phyloP scores from a whole-genome alignment of 1,140 invertebrate species.

The Drosophila equinoxialis region DNA sequence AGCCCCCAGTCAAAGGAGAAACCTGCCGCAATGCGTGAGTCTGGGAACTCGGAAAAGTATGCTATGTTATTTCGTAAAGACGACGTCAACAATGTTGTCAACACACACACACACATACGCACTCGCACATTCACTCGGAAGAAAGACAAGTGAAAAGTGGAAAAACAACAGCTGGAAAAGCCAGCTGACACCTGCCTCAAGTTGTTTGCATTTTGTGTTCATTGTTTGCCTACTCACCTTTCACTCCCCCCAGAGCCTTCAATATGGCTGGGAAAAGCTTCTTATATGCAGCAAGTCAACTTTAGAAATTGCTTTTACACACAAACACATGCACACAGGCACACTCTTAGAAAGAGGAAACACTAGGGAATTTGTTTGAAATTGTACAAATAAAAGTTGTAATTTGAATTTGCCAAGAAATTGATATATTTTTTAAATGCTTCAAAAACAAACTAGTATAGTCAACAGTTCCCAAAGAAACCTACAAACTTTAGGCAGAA shows the following conservation, averaged over 20 bases:
- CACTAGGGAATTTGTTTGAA: background rate
- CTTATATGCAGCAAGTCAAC: background rate
- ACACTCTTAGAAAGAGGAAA: background rate
- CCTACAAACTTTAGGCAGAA: background rate
- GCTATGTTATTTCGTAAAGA: slow-evolving; percentile 43
- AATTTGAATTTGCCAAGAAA: slow-evolving; percentile 5
- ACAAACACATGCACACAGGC: background rate
- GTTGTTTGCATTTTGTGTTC: slow-evolving; percentile 62
- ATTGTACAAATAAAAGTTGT: slow-evolving; percentile 10
- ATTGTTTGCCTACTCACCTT: slow-evolving; percentile 12
- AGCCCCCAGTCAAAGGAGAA: background rate
- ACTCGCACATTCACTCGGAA: slow-evolving; percentile 10
- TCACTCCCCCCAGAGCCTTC: slow-evolving; percentile 11
- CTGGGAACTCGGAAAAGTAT: slow-evolving; percentile 45
- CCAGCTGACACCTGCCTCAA: slow-evolving; percentile 53
- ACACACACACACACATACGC: slow-evolving; percentile 19
- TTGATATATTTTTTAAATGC: background rate
- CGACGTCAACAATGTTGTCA: slow-evolving; percentile 43
- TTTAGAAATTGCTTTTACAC: slow-evolving; percentile 12
- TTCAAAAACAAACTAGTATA: background rate
- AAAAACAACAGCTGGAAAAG: slow-evolving; percentile 21
- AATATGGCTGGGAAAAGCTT: slow-evolving; percentile 12
- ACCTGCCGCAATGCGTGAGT: slow-evolving; percentile 10
- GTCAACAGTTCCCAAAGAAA: background rate
- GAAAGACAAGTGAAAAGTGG: slow-evolving; percentile 24